These are phyloP conservation scores for Leistus spinibarbis DNA, from an alignment of 2,888 invertebrate species.

Conservation along the genomic window DNA sequence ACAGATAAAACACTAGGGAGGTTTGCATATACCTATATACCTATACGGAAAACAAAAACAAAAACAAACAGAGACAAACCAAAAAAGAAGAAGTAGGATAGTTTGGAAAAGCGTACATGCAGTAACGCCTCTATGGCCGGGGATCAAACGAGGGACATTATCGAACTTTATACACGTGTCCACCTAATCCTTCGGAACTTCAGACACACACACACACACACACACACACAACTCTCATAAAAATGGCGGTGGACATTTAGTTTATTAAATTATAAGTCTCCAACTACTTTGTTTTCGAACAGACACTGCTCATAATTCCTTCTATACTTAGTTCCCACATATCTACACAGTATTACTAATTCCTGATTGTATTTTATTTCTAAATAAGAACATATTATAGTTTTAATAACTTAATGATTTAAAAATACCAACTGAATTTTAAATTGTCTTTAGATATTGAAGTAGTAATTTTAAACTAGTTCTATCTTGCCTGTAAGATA, in stretches of 20 bases:
- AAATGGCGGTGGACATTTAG: neutral
- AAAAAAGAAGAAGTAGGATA: neutral
- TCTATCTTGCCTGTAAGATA: too few species aligned
- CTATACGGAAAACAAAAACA: neutral
- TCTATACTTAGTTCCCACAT: neutral
- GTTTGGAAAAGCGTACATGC: neutral
- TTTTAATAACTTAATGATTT: too few species aligned
- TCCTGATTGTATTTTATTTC: too few species aligned
- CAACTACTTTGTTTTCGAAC: neutral
- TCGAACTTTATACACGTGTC: constrained; percentile 44
- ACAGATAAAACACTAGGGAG: constrained; percentile 41
- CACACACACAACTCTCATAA: neutral
- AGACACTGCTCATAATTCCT: neutral
- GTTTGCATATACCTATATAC: too few species aligned
- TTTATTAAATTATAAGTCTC: constrained; percentile 23
- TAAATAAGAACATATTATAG: too few species aligned
- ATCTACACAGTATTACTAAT: neutral
- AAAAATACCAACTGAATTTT: too few species aligned
- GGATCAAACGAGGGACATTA: constrained; percentile 42
- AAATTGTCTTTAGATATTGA: too few species aligned
- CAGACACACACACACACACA: neutral
- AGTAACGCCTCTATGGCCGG: neutral
- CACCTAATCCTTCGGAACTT: constrained; percentile 44
- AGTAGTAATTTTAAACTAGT: too few species aligned
- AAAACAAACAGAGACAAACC: neutral